Base-by-base conservation (phyloP, 1,140 invertebrate genomes). In the Nixonia krombeini region DNA sequence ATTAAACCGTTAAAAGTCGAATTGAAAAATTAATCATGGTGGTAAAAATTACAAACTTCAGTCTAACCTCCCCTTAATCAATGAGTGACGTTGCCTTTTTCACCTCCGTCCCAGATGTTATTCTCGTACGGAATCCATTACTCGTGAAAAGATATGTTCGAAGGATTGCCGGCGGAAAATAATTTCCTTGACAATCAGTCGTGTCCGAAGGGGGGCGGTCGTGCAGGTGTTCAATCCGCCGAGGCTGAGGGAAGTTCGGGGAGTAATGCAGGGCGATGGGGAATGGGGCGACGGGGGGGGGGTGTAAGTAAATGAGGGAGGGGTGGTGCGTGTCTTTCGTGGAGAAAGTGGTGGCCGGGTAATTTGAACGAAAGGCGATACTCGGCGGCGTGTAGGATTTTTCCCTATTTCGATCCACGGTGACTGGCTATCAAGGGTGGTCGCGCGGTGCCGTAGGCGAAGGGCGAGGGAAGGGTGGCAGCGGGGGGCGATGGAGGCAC, bases 311-410 rank as follows among this genome's bases (percentile, higher is more conserved):
- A 40, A 40, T 40, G 37, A 40, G 51, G 42, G 13, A 29, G 9
- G 33, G 13, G 9, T 18, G 40, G 42, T 29, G 42, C 42, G 42
- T 45, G 42, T 45, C 42, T 45, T 26, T 45, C 25, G 42, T 12
- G n/a, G 18, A 45, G 26, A 37, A 53, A 42, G 37, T 18, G 4
- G 33, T 10, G 12, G 46, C 52, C 50, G 37, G 65, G 67, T 78
- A 79, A 79, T 79, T 78, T 78, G 67, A 74, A 76, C 73, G 76
- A 79, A 80, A 77, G 76, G 58, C 71, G 76, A 80, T 80, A 78
- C 75, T 72, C 52, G 56, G 35, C 18, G 56, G 33, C 49, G 42
- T 35, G 40, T 16, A 37, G 37, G 38, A 50, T 44, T 57, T 35
- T 67, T 61, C 50, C 56, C 46, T 61, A 59, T 67, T 53, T 59